Conservation (phyloP, 2,797 vertebrate species). For the Loris lydekkerianus region DNA sequence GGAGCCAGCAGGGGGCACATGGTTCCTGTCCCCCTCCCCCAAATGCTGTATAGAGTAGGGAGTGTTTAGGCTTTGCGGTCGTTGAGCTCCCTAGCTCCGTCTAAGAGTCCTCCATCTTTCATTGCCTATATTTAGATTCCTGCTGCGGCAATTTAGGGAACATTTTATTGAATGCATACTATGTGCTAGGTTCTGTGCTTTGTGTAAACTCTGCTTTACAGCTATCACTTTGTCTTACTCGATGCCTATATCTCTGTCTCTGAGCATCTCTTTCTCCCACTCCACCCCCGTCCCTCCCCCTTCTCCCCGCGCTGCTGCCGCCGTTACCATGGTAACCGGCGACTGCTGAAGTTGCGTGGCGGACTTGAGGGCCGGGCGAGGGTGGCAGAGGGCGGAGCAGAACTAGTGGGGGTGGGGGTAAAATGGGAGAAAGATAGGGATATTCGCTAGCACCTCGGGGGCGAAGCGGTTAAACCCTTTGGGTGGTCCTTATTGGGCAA, state of each 20-base stretch:
- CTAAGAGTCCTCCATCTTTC: conserved; percentile 71
- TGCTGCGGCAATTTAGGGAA: conserved; percentile 73
- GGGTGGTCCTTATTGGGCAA: conserved; percentile 83
- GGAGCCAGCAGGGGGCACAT: conserved; percentile 76
- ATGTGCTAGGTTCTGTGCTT: conserved; percentile 26
- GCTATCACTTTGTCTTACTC: conserved; percentile 52
- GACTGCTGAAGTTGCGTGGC: conserved; percentile 81
- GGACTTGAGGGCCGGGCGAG: conserved; percentile 75
- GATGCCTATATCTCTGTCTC: conserved; percentile 59
- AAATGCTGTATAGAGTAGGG: conserved; percentile 50
- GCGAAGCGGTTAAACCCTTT: conserved; percentile 81
- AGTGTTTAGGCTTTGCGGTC: conserved; percentile 52
- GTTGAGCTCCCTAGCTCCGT: conserved; percentile 14
- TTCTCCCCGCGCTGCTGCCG: conserved; percentile 76
- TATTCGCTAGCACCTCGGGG: conserved; percentile 31
- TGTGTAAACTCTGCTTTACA: conserved; percentile 48
- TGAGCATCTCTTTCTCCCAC: conserved; percentile 78
- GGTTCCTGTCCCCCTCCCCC: not conserved
- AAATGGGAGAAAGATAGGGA: conserved; percentile 50
- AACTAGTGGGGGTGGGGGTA: conserved; percentile 64
- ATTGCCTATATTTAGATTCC: conserved; percentile 77
- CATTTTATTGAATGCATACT: conserved; percentile 43
- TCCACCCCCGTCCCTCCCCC: conserved; percentile 82
- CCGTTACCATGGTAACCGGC: conserved; percentile 83
- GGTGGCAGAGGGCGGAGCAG: conserved; percentile 79